Conservation (phyloP, 64 coral and sea anemone species). For the Montipora efflorescens region DNA sequence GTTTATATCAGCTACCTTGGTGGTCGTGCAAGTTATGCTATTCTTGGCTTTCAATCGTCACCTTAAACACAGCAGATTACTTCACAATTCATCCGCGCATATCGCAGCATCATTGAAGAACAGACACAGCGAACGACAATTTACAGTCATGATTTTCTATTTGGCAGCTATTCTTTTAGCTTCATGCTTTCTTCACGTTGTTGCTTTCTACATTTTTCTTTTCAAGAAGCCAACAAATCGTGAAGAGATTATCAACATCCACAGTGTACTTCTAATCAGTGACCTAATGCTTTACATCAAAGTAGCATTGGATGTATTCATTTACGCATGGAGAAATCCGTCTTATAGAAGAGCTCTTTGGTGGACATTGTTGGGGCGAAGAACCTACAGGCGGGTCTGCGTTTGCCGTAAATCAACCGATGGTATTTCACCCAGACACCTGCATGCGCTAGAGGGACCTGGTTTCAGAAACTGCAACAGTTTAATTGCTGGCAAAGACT, state of each 20-base stretch:
- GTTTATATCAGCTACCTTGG: slow-evolving; percentile 26
- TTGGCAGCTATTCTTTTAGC: slow-evolving; percentile 58
- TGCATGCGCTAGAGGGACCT: neutral
- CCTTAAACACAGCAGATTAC: slow-evolving; percentile 15
- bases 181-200: slow-evolving; percentile 31
- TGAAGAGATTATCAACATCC: slow-evolving; percentile 32
- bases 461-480: slow-evolving; percentile 1
- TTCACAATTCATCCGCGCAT: neutral
- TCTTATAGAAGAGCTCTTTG: slow-evolving; percentile 58
- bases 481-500: neutral
- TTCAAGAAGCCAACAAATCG: slow-evolving; percentile 14
- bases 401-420: neutral
- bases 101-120: slow-evolving; percentile 6
- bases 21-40: slow-evolving; percentile 42
- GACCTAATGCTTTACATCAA: slow-evolving; percentile 73
- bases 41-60: slow-evolving; percentile 53
- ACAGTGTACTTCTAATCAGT: slow-evolving; percentile 42
- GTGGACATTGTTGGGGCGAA: neutral
- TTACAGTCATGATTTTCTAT: slow-evolving; percentile 67
- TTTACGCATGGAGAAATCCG: slow-evolving; percentile 68
- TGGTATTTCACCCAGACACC: too few relatives aligned
- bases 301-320: slow-evolving; percentile 61
- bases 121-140: slow-evolving; percentile 61
- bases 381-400: neutral
- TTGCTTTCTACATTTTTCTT: slow-evolving; percentile 49